These are phyloP conservation scores for Amazona vittata DNA, from an alignment of 2,113 vertebrate genomes.

Conservation along the genomic window DNA sequence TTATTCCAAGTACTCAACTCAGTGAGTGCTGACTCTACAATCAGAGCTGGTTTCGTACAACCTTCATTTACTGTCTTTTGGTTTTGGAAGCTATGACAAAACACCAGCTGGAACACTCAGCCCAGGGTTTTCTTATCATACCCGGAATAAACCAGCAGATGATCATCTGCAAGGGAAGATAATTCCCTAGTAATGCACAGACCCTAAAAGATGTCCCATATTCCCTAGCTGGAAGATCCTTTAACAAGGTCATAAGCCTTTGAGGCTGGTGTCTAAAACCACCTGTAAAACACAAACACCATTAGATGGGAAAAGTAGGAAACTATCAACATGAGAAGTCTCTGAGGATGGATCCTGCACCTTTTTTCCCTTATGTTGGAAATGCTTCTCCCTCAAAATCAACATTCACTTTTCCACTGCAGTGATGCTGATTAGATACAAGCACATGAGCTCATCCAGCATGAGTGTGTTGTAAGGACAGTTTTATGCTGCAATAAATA, in stretches of 20 bases:
- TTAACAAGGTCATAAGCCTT: background rate
- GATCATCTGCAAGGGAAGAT: background rate
- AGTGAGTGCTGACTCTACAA: constrained; percentile 26
- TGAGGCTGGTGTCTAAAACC: background rate
- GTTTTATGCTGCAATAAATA: background rate
- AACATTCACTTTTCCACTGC: background rate
- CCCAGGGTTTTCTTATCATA: background rate
- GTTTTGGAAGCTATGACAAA: constrained; percentile 14
- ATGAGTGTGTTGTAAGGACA: background rate
- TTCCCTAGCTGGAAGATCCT: background rate
- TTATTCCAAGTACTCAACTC: constrained; percentile 16
- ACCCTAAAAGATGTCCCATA: background rate
- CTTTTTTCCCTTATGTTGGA: background rate
- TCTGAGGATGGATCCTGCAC: background rate
- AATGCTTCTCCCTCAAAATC: background rate
- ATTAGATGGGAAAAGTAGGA: background rate
- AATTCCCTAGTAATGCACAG: background rate
- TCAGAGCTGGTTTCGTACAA: background rate
- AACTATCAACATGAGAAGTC: background rate
- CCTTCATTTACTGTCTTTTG: constrained; percentile 13
- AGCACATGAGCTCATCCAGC: background rate
- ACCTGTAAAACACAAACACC: background rate
- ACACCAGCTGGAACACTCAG: background rate
- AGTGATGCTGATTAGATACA: background rate
- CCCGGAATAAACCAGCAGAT: background rate